Percentiles rank a stretch among this genome's conserved stretches.
phyloP scores from a whole-genome alignment of 2,888 invertebrate species.

The Napeogenes inachia region DNA sequence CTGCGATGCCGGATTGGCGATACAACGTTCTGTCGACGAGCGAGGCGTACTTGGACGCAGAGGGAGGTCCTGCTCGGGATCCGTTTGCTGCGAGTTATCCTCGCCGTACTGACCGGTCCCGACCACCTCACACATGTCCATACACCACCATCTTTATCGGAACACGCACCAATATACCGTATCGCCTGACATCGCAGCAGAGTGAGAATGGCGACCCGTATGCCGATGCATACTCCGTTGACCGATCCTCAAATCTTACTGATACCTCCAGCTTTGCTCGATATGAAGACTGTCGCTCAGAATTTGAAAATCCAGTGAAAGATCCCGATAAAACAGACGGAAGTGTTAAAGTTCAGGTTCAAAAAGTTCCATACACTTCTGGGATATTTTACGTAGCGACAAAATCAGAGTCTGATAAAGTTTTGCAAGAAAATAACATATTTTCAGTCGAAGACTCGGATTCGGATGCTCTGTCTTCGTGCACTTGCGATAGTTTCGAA shows the following conservation, averaged over 20 bases:
- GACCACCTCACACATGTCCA: constrained; percentile 68
- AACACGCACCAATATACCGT: constrained; percentile 53
- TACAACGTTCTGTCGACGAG: constrained; percentile 76
- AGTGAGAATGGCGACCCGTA: constrained; percentile 65
- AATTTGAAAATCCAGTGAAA: constrained; percentile 49
- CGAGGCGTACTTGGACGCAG: constrained; percentile 68
- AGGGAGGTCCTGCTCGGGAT: constrained; percentile 51
- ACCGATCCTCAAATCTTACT: constrained; percentile 69
- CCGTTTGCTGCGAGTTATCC: constrained; percentile 72
- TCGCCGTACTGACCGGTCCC: constrained; percentile 71
- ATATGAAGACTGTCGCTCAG: constrained; percentile 67
- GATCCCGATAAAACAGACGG: constrained; percentile 45
- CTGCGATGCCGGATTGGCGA: constrained; percentile 75
- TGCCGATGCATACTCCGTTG: constrained; percentile 67
- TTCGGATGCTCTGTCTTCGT: constrained; percentile 75
- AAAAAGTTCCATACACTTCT: constrained; percentile 68
- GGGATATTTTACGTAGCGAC: constrained; percentile 66
- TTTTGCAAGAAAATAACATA: constrained; percentile 49
- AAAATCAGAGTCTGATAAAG: constrained; percentile 51
- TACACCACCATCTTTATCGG: constrained; percentile 70
- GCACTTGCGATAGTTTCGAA: constrained; percentile 75
- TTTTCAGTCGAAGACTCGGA: constrained; percentile 64
- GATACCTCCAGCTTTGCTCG: constrained; percentile 73
- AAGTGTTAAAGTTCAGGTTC: constrained; percentile 56
- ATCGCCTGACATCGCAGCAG: constrained; percentile 54